Evolutionary conservation across 2,113 vertebrate genomes (phyloP), one percentile per base, ranked within the genome.

Genomic region (Apodemus speciosus): DNA sequence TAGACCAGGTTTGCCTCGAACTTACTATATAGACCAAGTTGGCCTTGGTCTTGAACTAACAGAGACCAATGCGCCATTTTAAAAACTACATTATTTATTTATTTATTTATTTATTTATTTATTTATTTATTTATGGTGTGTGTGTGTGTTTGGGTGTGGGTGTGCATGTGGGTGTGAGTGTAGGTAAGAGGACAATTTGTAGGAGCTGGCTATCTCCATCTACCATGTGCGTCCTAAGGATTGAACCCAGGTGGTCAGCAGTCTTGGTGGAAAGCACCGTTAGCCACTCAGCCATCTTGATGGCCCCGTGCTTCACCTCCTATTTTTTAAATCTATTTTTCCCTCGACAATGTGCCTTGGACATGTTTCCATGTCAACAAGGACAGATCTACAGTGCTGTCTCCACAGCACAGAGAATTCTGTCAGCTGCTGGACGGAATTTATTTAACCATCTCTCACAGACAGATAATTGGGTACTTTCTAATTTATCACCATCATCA

Each of bases 351-450:
- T 25, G 75, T 2, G n/a, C 68, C 3, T 0, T 2, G 25, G 90
- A 75, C 89, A 51, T 23, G 86, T 93, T 96, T 97, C 92, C 92
- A 92, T 80, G 93, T 93, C 90, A 90, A 95, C 95, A 94, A 91
- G 69, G 51, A 73, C 6, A 89, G 80, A 86, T 43, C 71, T 60
- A 76, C 32, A 8, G 46, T 46, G 58, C 0, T 35, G 71, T 89
- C 83, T 83, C 60, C 20, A 40, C 43, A 43, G 89, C 46, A 1
- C 49, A 0, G 83, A 88, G 72, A 69, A 66, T 0, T 0, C 81
- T 43, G 71, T 18, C 68, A 84, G 85, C 92, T 89, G 76, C 62
- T 66, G 90, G 91, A 53, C 16, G 1, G 51, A 71, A 89, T 90
- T 87, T 94, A 91, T 66, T 85, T 92, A 92, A 35, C 86, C 58